These are phyloP conservation scores for Zaprionus capensis DNA, from an alignment of 1,140 invertebrate species.

Conservation along the genomic window DNA sequence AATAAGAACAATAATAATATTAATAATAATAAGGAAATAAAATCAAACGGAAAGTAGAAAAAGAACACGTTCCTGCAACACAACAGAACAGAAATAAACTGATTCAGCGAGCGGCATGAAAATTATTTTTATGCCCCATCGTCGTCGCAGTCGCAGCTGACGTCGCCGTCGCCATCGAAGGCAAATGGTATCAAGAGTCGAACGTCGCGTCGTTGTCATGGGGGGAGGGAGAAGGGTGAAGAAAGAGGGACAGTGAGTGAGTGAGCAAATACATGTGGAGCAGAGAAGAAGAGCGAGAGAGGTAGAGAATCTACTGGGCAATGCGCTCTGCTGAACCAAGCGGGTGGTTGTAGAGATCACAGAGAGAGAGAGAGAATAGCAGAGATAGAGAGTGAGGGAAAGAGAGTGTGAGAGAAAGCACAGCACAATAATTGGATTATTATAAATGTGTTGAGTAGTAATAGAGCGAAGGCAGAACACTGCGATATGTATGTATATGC, in stretches of 20 bases:
- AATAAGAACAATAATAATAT: conserved; percentile 54
- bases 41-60: conserved; percentile 84
- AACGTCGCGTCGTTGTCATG: not conserved
- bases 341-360: conserved; percentile 40
- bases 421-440: conserved; percentile 38
- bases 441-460: conserved; percentile 13
- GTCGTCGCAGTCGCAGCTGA: not conserved
- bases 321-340: conserved; percentile 10
- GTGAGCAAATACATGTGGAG: not conserved
- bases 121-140: conserved; percentile 76
- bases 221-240: not conserved
- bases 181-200: conserved; percentile 24
- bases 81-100: conserved; percentile 84
- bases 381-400: not conserved
- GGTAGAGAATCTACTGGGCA: not conserved
- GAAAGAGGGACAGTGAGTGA: not conserved
- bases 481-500: conserved; percentile 5
- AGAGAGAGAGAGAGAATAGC: conserved; percentile 1
- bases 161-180: conserved; percentile 27
- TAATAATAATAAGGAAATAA: conserved; percentile 81
- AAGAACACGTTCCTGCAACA: conserved; percentile 84
- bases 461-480: conserved; percentile 17
- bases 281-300: not conserved
- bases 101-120: conserved; percentile 73
- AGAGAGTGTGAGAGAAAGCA: conserved; percentile 11